phyloP scores from a whole-genome alignment of 2,797 vertebrate genomes.

The Eulemur rubriventer region DNA sequence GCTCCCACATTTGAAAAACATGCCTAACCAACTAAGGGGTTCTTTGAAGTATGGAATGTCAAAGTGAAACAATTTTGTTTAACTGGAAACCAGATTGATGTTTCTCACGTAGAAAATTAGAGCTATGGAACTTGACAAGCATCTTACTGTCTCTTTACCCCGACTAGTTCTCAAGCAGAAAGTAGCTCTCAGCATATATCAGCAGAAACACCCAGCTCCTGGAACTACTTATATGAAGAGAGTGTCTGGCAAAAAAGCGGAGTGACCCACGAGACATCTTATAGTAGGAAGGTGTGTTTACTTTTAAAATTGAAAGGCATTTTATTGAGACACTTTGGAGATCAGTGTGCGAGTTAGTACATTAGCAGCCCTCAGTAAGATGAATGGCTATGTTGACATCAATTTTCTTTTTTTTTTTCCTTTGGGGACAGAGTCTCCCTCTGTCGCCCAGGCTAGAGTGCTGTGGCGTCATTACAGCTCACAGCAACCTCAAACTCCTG shows the following conservation, averaged over 20 bases:
- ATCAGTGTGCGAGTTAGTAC: not conserved
- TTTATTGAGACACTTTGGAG: not conserved
- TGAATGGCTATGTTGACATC: not conserved
- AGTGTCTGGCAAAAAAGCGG: not conserved
- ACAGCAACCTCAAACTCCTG: too few species aligned
- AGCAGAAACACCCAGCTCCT: not conserved
- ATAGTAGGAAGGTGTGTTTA: not conserved
- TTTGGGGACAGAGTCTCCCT: too few species aligned
- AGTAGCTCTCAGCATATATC: not conserved
- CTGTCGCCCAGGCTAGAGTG: too few species aligned
- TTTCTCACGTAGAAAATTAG: constrained; percentile 12
- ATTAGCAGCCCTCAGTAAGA: not conserved
- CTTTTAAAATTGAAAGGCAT: not conserved
- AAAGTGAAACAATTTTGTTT: not conserved
- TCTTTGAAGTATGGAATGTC: not conserved
- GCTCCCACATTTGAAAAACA: not conserved
- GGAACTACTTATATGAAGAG: not conserved
- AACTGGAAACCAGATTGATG: not conserved
- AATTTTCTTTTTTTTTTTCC: not conserved
- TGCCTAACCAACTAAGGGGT: not conserved
- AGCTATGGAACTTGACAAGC: not conserved
- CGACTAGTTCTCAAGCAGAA: not conserved
- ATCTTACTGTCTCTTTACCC: not conserved
- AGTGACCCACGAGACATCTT: not conserved
- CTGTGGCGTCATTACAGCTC: too few species aligned